These are phyloP conservation scores for Cetoscarus ocellatus DNA, from an alignment of 2,797 vertebrate genomes.

Conservation along the genomic window DNA sequence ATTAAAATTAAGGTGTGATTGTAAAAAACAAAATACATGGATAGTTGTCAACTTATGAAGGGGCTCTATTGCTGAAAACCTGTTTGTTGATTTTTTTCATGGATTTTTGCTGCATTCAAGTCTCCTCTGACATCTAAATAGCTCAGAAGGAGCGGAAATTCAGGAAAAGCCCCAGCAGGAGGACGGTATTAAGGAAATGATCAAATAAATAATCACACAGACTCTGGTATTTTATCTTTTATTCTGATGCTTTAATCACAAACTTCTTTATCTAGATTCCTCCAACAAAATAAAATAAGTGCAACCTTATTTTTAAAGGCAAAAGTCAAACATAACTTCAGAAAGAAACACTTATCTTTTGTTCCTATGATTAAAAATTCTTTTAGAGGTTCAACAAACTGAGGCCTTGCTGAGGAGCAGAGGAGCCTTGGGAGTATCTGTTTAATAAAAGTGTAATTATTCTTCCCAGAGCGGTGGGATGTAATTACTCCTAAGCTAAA, in stretches of 20 bases:
- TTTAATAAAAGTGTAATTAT: constrained; percentile 32
- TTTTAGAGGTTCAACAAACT: constrained; percentile 10
- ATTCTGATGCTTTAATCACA: neutral
- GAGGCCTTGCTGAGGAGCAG: constrained; percentile 5
- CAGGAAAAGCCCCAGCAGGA: constrained; percentile 18
- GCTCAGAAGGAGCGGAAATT: constrained; percentile 41
- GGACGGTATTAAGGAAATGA: neutral
- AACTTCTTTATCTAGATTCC: neutral
- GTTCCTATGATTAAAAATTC: constrained; percentile 24
- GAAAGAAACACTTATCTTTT: constrained; percentile 7
- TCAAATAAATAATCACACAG: constrained; percentile 10
- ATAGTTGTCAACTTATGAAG: no score
- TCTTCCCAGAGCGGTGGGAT: constrained; percentile 44
- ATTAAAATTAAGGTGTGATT: no score
- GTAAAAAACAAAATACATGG: no score
- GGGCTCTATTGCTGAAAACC: no score
- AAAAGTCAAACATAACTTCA: constrained; percentile 26
- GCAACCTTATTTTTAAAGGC: constrained; percentile 12
- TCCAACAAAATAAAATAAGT: neutral
- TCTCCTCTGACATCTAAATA: constrained; percentile 18
- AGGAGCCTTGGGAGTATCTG: constrained; percentile 35
- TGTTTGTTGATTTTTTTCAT: constrained; percentile 29
- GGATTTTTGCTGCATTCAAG: constrained; percentile 24
- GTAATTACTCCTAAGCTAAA: constrained; percentile 21
- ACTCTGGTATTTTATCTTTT: neutral